Percentiles rank a stretch among this genome's conserved stretches.
phyloP scores from a whole-genome alignment of 2,797 vertebrate species.

The Falco naumanni region DNA sequence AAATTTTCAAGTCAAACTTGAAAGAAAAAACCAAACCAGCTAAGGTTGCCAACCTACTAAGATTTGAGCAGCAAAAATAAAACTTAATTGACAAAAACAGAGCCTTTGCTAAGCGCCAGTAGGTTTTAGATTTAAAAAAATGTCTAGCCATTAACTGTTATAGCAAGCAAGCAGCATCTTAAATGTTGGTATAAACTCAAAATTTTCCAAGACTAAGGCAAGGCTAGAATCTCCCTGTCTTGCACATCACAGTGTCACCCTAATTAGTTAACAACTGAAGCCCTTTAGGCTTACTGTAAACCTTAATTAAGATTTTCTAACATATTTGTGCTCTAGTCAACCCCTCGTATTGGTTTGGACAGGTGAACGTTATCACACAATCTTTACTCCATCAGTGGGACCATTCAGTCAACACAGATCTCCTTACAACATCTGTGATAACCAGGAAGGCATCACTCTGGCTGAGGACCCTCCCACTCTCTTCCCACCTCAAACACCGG shows the following conservation, averaged over 20 bases:
- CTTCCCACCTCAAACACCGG: not conserved
- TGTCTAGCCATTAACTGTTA: not conserved
- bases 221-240: not conserved
- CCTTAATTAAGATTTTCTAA: not conserved
- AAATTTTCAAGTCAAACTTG: not conserved
- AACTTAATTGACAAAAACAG: not conserved
- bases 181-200: not conserved
- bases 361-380: not conserved
- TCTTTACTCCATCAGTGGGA: not conserved
- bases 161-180: not conserved
- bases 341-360: not conserved
- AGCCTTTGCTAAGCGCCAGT: not conserved
- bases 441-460: not conserved
- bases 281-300: not conserved
- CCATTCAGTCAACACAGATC: too few relatives aligned
- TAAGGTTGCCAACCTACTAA: not conserved
- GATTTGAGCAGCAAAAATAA: not conserved
- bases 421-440: rapidly evolving
- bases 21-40: not conserved
- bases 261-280: not conserved
- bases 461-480: not conserved
- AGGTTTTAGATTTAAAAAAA: not conserved
- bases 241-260: not conserved
- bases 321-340: not conserved
- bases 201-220: not conserved